phyloP scores from a whole-genome alignment of 92 coral and sea anemone genomes.

The Zoanthus sociatus region DNA sequence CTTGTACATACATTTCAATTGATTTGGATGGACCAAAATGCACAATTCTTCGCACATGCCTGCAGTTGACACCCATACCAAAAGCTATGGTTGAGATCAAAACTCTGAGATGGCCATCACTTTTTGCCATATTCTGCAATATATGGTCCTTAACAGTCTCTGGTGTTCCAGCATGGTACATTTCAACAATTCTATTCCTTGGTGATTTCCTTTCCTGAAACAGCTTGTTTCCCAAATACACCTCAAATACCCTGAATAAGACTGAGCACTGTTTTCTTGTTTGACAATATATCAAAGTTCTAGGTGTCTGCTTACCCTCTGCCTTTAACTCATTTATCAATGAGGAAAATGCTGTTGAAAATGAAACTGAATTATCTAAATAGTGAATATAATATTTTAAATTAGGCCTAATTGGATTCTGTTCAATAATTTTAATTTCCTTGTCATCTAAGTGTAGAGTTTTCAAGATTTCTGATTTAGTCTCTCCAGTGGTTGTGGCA shows the following conservation, averaged over 20 bases:
- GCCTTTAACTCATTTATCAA: conserved; percentile 62
- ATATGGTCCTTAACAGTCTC: conserved; percentile 55
- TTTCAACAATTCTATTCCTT: conserved; percentile 67
- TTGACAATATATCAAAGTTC: conserved; percentile 81
- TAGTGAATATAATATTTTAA: conserved; percentile 54
- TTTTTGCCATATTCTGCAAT: conserved; percentile 15
- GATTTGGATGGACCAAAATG: conserved; percentile 61
- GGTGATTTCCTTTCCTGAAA: conserved; percentile 42
- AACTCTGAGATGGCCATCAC: conserved; percentile 36
- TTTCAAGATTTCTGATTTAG: conserved; percentile 65
- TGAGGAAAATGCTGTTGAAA: conserved; percentile 58
- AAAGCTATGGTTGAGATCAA: conserved; percentile 47
- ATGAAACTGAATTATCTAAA: conserved; percentile 68
- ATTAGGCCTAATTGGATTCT: conserved; percentile 71
- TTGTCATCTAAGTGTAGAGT: conserved; percentile 53
- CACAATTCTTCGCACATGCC: conserved; percentile 44
- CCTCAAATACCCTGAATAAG: conserved; percentile 69
- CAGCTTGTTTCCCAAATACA: conserved; percentile 60
- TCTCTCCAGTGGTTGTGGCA: conserved; percentile 42
- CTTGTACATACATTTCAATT: conserved; percentile 51
- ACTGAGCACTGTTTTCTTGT: conserved; percentile 81
- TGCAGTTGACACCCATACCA: conserved; percentile 55
- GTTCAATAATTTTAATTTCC: conserved; percentile 55
- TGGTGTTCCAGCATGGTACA: conserved; percentile 88
- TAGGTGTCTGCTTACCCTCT: conserved; percentile 49